Evolutionary conservation across 1,140 invertebrate genomes (phyloP), one percentile per base, ranked within the genome.

Genomic region (Anastrepha obliqua): DNA sequence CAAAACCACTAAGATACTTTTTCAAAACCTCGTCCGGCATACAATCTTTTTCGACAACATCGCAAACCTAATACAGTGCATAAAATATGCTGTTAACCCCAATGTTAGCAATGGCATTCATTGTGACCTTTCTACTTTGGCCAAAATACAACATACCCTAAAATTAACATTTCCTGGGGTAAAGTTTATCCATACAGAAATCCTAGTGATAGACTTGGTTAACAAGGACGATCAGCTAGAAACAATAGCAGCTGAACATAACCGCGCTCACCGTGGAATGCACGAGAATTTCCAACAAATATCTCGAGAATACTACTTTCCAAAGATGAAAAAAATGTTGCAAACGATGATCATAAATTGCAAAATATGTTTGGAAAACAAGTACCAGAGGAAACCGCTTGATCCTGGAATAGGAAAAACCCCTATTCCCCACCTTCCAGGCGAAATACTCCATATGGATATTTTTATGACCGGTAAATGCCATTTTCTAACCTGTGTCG

Each of bases 391-490:
- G 5, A 62, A 86, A 44, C 39, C 86, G 42, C 42, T 20, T 9
- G 59, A 86, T 59, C 86, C 86, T 20, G 59, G 59, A 11, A 86
- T 86, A 42, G 86, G 62, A n/a, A 20, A 62, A 86, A 64, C 86
- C 20, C 86, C 86, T 15, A 86, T 86, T 4, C 86, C 86, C 20
- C 17, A 29, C 60, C 59, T 42, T 86, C 86, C 86, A 29, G 86
- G 86, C 55, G 42, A 86, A 17, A 62, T 65, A 3, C 11, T 13
- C 11, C 59, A 60, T 17, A 60, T 60, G 13, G 11, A 60, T 11
- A 17, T 13, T 15, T 60, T 60, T 60, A 60, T 60, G 17, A 17
- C 17, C 17, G 13, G 13, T 11, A 60, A 29, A 29, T 29, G 1
- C n/a, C n/a, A 60, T n/a, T n/a, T n/a, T n/a, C n/a, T n/a, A n/a